Conservation (phyloP, 2,113 vertebrate genomes). For the Stercorarius parasiticus region DNA sequence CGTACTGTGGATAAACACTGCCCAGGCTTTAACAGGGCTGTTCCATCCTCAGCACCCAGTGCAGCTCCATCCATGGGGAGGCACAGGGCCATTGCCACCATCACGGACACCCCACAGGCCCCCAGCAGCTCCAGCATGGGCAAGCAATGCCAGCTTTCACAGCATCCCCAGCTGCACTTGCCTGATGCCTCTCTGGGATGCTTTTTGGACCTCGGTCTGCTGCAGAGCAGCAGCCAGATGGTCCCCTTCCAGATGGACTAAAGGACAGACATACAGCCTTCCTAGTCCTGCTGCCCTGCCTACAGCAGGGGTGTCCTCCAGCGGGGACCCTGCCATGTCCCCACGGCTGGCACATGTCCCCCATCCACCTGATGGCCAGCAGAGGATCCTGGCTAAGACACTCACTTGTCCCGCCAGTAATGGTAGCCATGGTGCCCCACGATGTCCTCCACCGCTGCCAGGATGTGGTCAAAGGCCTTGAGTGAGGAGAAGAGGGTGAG, state of each 20-base stretch:
- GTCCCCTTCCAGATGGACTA: not conserved
- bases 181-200: not conserved
- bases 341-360: not conserved
- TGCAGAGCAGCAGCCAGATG: not conserved
- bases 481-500: slow-evolving; percentile 60
- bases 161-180: not conserved
- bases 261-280: not conserved
- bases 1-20: not conserved
- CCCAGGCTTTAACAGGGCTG: not conserved
- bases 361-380: not conserved
- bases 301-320: not conserved
- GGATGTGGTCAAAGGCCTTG: slow-evolving; percentile 95
- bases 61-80: not conserved
- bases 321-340: not conserved
- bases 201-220: not conserved
- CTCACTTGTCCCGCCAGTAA: slow-evolving; percentile 97
- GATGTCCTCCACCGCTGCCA: slow-evolving; percentile 95
- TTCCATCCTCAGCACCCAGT: not conserved
- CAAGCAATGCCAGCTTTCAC: not conserved
- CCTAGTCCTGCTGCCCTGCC: not conserved
- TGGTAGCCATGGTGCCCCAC: slow-evolving; percentile 95
- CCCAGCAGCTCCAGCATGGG: not conserved
- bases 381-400: not conserved
- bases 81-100: not conserved
- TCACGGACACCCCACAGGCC: accelerated